Evolutionary conservation across 1,140 invertebrate species (phyloP).

Genomic region (Oscheius sp.): DNA sequence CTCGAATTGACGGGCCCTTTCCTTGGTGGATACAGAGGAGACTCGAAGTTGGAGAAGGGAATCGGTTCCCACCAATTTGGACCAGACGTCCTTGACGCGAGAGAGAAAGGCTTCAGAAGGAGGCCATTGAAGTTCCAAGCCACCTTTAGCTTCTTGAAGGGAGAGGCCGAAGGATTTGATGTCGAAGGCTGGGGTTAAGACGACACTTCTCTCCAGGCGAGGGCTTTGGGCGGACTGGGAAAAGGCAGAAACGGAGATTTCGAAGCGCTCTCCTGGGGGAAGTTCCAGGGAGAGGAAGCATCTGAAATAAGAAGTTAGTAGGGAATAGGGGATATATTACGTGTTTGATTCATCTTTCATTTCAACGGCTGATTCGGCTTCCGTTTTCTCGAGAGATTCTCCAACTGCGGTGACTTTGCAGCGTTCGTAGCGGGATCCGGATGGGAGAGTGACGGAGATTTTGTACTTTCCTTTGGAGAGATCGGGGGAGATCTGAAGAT

Average conservation of each 20-base stretch:
- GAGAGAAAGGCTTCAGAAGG: conserved; percentile 46
- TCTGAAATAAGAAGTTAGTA: conserved; percentile 32
- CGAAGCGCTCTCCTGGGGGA: conserved; percentile 51
- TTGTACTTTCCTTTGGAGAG: conserved; percentile 48
- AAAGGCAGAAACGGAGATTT: conserved; percentile 48
- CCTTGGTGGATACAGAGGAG: conserved; percentile 33
- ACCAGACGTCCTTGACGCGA: conserved; percentile 54
- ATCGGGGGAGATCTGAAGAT: conserved; percentile 39
- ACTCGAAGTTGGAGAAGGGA: conserved; percentile 53
- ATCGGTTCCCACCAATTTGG: conserved; percentile 45
- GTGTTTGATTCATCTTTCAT: conserved; percentile 13
- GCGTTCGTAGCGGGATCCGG: conserved; percentile 33
- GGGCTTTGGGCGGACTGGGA: conserved; percentile 44
- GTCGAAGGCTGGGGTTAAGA: conserved; percentile 55
- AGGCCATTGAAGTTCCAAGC: conserved; percentile 44
- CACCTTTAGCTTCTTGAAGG: conserved; percentile 43
- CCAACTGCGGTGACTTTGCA: conserved; percentile 38
- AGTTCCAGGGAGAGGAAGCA: conserved; percentile 46
- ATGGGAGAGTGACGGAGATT: conserved; percentile 37
- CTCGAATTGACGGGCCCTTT: conserved; percentile 45
- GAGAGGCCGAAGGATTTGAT: conserved; percentile 54
- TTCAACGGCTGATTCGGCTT: conserved; percentile 18
- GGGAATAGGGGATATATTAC: neutral
- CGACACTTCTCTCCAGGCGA: conserved; percentile 47
- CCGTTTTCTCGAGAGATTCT: conserved; percentile 32